phyloP scores from a whole-genome alignment of 2,888 invertebrate species.

The Elysia crispata region DNA sequence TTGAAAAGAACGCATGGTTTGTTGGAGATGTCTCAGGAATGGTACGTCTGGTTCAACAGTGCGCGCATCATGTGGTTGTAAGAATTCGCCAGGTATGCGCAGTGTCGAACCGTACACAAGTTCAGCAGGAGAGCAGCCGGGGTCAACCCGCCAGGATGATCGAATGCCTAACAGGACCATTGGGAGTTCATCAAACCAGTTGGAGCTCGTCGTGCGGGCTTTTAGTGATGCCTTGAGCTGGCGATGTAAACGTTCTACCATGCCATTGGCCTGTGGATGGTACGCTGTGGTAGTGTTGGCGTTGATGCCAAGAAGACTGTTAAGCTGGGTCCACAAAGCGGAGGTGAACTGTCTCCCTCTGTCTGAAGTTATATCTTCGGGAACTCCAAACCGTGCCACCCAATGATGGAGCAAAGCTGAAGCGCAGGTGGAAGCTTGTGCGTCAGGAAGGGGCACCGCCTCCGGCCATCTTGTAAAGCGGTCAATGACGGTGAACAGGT shows the following conservation, averaged over 20 bases:
- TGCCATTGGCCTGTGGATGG: conserved; percentile 38
- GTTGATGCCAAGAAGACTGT: conserved; percentile 35
- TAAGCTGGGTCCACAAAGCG: conserved; percentile 30
- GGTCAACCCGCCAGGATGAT: conserved; percentile 38
- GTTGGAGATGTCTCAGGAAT: conserved; percentile 38
- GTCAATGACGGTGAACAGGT: conserved; percentile 45
- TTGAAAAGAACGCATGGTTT: conserved; percentile 30
- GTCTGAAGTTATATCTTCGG: conserved; percentile 42
- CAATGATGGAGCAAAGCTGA: conserved; percentile 38
- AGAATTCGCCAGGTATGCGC: conserved; percentile 40
- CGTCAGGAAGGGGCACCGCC: conserved; percentile 39
- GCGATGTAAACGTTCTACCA: conserved; percentile 44
- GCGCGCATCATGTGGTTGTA: conserved; percentile 20
- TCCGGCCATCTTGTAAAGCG: conserved; percentile 48
- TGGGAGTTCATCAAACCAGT: conserved; percentile 34
- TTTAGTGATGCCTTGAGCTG: conserved; percentile 41
- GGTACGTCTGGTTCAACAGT: conserved; percentile 36
- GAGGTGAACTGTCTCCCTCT: conserved; percentile 39
- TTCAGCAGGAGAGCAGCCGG: conserved; percentile 42
- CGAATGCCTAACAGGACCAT: conserved; percentile 38
- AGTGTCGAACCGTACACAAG: conserved; percentile 41
- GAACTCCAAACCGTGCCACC: conserved; percentile 42
- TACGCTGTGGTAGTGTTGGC: conserved; percentile 32
- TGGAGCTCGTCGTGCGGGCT: conserved; percentile 23
- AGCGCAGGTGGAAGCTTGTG: conserved; percentile 33